phyloP scores from a whole-genome alignment of 2,888 invertebrate genomes.

The Lepidocyrtinus sp. region DNA sequence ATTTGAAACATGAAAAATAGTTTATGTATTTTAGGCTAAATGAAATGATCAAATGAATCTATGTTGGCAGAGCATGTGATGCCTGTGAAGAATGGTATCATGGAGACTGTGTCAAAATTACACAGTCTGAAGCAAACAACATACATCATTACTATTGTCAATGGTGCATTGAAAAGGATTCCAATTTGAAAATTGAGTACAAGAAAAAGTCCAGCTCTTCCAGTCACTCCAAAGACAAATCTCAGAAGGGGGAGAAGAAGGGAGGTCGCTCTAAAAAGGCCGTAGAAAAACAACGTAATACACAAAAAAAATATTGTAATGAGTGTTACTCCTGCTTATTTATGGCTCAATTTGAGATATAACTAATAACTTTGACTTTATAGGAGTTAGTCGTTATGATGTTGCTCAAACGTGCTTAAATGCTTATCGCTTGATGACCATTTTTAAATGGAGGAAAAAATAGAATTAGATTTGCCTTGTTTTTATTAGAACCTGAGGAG shows the following conservation, averaged over 20 bases:
- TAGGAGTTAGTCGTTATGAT: too few species aligned
- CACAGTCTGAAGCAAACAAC: conserved; percentile 91
- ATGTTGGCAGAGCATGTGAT: conserved; percentile 94
- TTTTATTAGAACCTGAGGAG: conserved; percentile 17
- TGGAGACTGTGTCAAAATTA: conserved; percentile 96
- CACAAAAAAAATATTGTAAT: neutral
- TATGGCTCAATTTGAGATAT: neutral
- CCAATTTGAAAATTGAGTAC: conserved; percentile 77
- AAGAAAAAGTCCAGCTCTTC: conserved; percentile 71
- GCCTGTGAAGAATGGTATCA: conserved; percentile 99
- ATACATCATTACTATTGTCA: conserved; percentile 95
- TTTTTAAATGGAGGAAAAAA: too few species aligned
- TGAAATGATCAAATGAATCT: too few species aligned
- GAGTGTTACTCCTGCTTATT: neutral
- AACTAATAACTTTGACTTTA: too few species aligned
- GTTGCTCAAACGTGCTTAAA: too few species aligned
- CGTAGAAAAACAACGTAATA: conserved; percentile 46
- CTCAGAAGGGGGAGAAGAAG: conserved; percentile 48
- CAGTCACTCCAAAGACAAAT: conserved; percentile 38
- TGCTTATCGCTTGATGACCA: too few species aligned
- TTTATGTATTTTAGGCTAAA: neutral
- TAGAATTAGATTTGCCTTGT: neutral
- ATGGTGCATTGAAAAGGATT: conserved; percentile 87
- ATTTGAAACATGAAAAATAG: neutral
- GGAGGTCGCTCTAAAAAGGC: conserved; percentile 62